phyloP scores from a whole-genome alignment of 2,888 invertebrate genomes.

The Microchrysa polita region DNA sequence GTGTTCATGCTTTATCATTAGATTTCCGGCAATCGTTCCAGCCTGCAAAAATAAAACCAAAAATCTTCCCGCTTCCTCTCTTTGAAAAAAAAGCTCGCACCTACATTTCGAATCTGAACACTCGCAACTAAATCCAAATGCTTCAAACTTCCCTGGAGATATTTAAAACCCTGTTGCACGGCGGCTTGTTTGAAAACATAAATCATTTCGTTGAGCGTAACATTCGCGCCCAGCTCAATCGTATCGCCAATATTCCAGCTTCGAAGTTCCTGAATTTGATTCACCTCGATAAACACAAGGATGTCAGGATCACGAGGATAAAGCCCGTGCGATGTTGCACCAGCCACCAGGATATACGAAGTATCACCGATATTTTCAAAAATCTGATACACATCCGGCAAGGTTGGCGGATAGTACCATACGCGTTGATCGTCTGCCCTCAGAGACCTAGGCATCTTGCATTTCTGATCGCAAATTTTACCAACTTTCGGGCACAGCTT shows the following conservation, averaged over 20 bases:
- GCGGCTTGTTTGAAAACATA: constrained; percentile 63
- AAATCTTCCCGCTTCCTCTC: background rate
- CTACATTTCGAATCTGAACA: constrained; percentile 71
- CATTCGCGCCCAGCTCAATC: constrained; percentile 65
- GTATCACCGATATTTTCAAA: constrained; percentile 64
- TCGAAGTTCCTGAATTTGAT: constrained; percentile 67
- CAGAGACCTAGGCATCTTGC: background rate
- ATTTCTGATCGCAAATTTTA: constrained; percentile 53
- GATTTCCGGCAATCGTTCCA: constrained; percentile 76
- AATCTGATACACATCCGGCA: constrained; percentile 68
- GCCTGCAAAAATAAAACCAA: constrained; percentile 65
- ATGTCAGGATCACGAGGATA: constrained; percentile 53
- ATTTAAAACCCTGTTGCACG: constrained; percentile 66
- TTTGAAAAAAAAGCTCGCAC: constrained; percentile 49
- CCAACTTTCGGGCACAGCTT: constrained; percentile 57
- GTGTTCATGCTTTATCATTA: constrained; percentile 74
- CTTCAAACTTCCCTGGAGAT: constrained; percentile 64
- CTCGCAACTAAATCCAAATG: constrained; percentile 74
- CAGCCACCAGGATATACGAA: constrained; percentile 72
- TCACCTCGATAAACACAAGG: constrained; percentile 70
- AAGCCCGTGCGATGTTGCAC: constrained; percentile 76
- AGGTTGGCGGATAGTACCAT: constrained; percentile 67
- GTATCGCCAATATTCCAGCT: constrained; percentile 54
- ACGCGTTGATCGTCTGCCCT: constrained; percentile 44
- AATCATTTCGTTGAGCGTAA: constrained; percentile 67